Evolutionary conservation across 2,113 vertebrate genomes (phyloP).

Genomic region (Neomonachus schauinslandi): DNA sequence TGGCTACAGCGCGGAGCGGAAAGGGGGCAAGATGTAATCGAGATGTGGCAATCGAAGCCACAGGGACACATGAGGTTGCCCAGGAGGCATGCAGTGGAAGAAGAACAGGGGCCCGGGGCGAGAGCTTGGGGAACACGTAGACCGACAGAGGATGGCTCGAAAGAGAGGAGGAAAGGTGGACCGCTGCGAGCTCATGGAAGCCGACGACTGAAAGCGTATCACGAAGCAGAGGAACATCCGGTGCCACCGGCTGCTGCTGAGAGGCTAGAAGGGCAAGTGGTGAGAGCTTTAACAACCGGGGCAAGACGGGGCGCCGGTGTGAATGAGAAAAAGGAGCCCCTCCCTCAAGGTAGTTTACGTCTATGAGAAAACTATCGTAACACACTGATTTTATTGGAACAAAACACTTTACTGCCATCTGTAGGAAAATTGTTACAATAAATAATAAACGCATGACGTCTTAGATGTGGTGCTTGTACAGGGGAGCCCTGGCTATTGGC

Average conservation of each 20-base stretch:
- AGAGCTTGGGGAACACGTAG: neutral
- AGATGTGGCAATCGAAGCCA: neutral
- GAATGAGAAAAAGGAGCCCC: conserved; percentile 56
- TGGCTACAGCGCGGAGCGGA: neutral
- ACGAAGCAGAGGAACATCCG: neutral
- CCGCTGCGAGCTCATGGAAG: accelerated
- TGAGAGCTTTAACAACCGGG: neutral
- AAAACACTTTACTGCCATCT: conserved; percentile 67
- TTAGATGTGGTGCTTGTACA: neutral
- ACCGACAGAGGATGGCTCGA: neutral
- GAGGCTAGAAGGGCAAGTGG: neutral
- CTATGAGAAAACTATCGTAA: conserved; percentile 50
- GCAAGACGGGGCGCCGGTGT: neutral
- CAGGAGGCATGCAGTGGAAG: neutral
- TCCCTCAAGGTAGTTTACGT: conserved; percentile 44
- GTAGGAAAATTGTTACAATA: conserved; percentile 66
- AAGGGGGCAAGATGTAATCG: neutral
- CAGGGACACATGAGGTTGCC: accelerated
- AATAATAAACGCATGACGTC: conserved; percentile 33
- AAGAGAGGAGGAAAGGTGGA: neutral
- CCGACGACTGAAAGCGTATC: too few species aligned
- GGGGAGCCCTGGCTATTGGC: neutral
- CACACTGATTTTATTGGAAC: conserved; percentile 68
- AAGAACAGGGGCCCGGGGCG: neutral
- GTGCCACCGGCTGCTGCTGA: neutral